Conservation (phyloP, 2,797 vertebrate genomes). For the Artibeus jamaicensis region DNA sequence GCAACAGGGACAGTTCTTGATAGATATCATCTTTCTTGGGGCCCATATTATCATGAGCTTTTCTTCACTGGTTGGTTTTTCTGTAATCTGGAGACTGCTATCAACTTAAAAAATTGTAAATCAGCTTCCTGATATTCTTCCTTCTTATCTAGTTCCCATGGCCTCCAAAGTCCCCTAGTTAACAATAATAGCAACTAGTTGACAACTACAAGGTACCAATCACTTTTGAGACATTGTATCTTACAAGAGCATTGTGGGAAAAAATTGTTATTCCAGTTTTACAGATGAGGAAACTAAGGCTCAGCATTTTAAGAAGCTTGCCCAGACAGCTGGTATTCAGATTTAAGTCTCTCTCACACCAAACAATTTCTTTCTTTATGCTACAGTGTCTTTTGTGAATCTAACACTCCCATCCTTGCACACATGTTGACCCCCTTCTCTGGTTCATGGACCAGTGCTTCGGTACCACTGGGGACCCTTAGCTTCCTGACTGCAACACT, state of each 20-base stretch:
- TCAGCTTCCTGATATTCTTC: background rate
- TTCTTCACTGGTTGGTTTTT: background rate
- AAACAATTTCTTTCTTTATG: background rate
- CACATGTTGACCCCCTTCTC: background rate
- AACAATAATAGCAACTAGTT: slow-evolving; percentile 21
- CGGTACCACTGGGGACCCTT: background rate
- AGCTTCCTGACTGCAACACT: background rate
- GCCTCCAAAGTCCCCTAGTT: background rate
- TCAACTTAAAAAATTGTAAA: background rate
- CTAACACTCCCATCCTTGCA: background rate
- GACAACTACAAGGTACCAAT: background rate
- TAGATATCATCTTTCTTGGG: background rate
- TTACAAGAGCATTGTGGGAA: background rate
- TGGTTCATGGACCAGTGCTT: background rate
- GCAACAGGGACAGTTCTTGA: background rate
- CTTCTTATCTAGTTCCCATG: background rate
- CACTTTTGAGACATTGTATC: background rate
- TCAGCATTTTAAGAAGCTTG: background rate
- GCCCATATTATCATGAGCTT: background rate
- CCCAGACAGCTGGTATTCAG: background rate
- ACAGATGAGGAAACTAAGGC: background rate
- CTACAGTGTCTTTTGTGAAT: background rate
- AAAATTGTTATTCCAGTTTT: background rate
- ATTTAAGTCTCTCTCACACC: background rate
- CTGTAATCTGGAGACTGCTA: background rate